Base-by-base conservation (phyloP, 2,888 invertebrate genomes). In the Alcis repandata region DNA sequence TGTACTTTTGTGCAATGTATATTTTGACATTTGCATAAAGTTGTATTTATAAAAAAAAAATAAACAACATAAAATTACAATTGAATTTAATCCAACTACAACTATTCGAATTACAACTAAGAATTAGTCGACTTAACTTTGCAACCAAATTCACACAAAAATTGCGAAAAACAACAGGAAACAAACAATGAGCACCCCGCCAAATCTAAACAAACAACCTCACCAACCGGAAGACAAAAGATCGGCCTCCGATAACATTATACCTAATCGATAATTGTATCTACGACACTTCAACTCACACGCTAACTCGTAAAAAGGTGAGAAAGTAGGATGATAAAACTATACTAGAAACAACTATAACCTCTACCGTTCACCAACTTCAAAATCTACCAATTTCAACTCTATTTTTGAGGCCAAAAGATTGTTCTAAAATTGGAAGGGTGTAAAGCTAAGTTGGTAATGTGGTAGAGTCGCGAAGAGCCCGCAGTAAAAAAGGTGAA, bases 261-360 rank as follows among this genome's bases (percentile, higher is more conserved):
- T 56, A 90, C 91, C 89, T 92, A 92, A 93, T 93, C 93, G 92
- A 93, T 93, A 93, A 92, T 92, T 89, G 90, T 92, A 92, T 92
- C 92, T 91, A 85, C 85, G 92, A 91, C 91, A 92, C 90, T 90
- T 87, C 86, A 84, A 87, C 85, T 89, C 91, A 88, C 92, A 90
- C 91, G 90, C 87, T 84, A 84, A 80, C 79, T 89, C 91, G 91
- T 93, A 92, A 93, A 92, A 92, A 92, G 89, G 91, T 93, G 92
- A 91, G 92, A 92, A 92, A 93, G 91, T 89, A 89, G 86, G 82
- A 84, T 86, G 92, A 92, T 92, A 92, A 92, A 91, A 91, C 85
- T 87, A 85, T 85, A 83, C 80, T 73, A 73, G 78, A 74, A 38
- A 79, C 84, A 77, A 79, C 62, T 22, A 27, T 57, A 63, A 63